Base-by-base conservation (phyloP, 2,888 invertebrate species). In the Andrena minutula region DNA sequence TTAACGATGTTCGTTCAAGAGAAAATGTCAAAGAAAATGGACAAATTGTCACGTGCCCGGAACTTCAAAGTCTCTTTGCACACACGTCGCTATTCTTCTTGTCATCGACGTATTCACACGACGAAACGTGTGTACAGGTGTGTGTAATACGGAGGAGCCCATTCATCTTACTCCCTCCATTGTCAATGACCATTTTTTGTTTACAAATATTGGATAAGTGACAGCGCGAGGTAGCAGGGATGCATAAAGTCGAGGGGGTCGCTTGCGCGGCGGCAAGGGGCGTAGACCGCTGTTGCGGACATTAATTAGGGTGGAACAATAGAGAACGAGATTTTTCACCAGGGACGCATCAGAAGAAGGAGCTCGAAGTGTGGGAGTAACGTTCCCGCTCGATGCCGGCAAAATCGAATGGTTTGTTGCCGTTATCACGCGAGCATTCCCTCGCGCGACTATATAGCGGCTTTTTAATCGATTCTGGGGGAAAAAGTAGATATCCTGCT, bases 191-290 rank as follows among this genome's bases (percentile, higher is more conserved):
- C 90, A 91, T 93, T 93, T 93, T 93, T 93, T 93, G 92, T 93
- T 93, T 92, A 90, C 92, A 92, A 92, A 93, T 93, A 93, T 93
- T 93, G 93, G 93, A 93, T 93, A 93, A 92, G 92, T 93, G 93
- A 93, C 93, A 93, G 93, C 92, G 90, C 78, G 79, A 77, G 79
- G 86, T 89, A 93, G 66, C 91, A 93, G 93, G 93, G 76, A 71
- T 80, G 74, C 86, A 93, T 89, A 86, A 91, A 66, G 69, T 60
- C 32, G 77, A 86, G 86, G 85, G 86, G 75, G 71, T 49, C 63
- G 20, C 49, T 23, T 32, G 12, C 53, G 20, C 26, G 49, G n/a
- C 28, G 56, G 49, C 47, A 28, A 83, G 75, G 68, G 78, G 69
- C 73, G 75, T 76, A 73, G 60, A 73, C 51, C 41, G 70, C 75